These are phyloP conservation scores for Eupithecia dodoneata DNA, from an alignment of 2,888 invertebrate species.

Conservation along the genomic window DNA sequence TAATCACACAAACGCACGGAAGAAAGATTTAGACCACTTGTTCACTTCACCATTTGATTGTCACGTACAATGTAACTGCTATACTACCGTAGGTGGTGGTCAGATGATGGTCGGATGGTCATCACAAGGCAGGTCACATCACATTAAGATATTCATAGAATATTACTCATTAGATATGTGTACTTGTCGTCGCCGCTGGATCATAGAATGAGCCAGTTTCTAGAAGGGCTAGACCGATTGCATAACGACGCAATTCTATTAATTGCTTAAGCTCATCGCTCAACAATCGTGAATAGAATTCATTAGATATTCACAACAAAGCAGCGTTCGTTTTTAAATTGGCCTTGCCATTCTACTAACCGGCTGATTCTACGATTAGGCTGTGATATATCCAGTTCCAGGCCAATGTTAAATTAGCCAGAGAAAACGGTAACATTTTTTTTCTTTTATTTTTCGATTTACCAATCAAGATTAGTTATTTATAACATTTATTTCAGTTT, in stretches of 20 bases:
- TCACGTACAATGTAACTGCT: background rate
- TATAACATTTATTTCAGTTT: background rate
- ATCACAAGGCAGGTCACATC: background rate
- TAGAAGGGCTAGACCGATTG: too few species aligned
- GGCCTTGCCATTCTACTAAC: too few species aligned
- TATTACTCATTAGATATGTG: background rate
- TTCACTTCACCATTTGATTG: background rate
- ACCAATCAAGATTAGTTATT: background rate
- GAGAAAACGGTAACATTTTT: background rate
- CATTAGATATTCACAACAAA: too few species aligned
- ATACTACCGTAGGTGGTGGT: background rate
- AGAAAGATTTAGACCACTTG: background rate
- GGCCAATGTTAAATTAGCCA: background rate
- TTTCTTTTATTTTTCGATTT: background rate
- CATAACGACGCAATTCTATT: too few species aligned
- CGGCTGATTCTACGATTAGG: background rate
- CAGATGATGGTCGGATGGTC: background rate
- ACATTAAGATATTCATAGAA: background rate
- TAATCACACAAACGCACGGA: conserved; percentile 17
- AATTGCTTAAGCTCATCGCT: too few species aligned
- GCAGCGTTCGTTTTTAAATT: too few species aligned
- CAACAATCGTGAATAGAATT: too few species aligned
- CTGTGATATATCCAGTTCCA: background rate
- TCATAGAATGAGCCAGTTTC: too few species aligned
- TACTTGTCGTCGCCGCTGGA: too few species aligned